phyloP scores from a whole-genome alignment of 2,113 vertebrate genomes.

The Genyomyrus donnyi region DNA sequence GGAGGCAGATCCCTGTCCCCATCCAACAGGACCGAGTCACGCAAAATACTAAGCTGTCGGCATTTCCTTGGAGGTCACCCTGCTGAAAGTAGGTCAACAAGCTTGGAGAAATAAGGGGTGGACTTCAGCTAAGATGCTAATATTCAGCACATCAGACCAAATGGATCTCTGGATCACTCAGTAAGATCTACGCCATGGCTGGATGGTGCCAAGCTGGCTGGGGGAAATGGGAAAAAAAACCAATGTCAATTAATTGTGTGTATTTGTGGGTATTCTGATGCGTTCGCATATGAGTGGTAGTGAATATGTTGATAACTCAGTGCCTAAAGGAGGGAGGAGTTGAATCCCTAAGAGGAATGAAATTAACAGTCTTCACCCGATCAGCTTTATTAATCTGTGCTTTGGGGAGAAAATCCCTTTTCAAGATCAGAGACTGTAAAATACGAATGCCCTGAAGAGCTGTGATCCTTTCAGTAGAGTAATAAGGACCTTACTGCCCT shows the following conservation, averaged over 20 bases:
- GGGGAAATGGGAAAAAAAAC: not conserved
- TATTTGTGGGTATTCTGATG: not conserved
- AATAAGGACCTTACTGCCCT: conserved; percentile 18
- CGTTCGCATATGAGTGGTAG: not conserved
- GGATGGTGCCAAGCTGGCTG: not conserved
- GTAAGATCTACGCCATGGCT: not conserved
- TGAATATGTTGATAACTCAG: not conserved
- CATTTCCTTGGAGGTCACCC: not conserved
- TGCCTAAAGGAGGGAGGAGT: conserved; percentile 21
- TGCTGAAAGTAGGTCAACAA: not conserved
- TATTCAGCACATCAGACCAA: not conserved
- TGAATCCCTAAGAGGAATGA: conserved; percentile 38
- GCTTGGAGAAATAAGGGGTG: not conserved
- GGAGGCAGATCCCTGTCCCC: not conserved
- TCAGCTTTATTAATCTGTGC: conserved; percentile 18
- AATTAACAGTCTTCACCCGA: conserved; percentile 37
- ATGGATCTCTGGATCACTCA: not conserved
- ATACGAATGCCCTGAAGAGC: conserved; percentile 9
- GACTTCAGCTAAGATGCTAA: not conserved
- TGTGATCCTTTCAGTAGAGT: conserved; percentile 38
- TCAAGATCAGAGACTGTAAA: conserved; percentile 33
- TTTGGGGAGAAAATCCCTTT: conserved; percentile 23
- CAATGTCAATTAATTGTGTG: not conserved
- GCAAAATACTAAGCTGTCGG: not conserved
- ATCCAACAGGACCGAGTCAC: not conserved